Base-by-base conservation (phyloP, 2,113 vertebrate species). In the Neodontobutis hainanensis region DNA sequence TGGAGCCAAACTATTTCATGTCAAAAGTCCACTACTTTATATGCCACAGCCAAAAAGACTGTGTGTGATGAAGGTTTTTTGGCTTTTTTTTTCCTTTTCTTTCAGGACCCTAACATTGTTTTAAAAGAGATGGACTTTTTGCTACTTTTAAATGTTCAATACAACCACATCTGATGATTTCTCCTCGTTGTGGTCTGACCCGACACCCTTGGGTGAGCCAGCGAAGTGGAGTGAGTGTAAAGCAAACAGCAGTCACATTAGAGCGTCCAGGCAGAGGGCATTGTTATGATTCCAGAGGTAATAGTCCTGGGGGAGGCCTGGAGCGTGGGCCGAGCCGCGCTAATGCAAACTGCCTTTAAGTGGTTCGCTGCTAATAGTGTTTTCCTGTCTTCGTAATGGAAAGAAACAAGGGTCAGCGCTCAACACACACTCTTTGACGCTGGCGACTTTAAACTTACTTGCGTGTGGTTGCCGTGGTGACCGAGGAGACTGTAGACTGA, bases 211-310 rank as follows among this genome's bases (percentile, higher is more conserved):
- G 43, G 85, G 71, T 86, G 82, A 87, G 69, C 45, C 56, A 19
- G 60, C 65, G 61, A 65, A 79, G 68, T 70, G 73, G 80, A 65
- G 51, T 75, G 47, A 60, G 58, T 56, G 73, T 79, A 81, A 90
- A 87, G 71, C 62, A 88, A 91, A 87, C 81, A 89, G 68, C 73
- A 52, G 78, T 81, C 82, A 83, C 88, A 88, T 91, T 87, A 91
- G 85, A 71, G 86, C 19, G 74, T 77, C 50, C 73, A 59, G 72
- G 83, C 81, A 75, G 83, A 78, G 82, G 88, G 79, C 89, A 82
- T 74, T 92, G 89, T 92, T 92, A 87, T 92, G 84, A 84, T 90
- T 89, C 78, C 79, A 65, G 51, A 77, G 75, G 72, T 92, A 91
- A 92, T 90, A 87, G 91, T 91, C 87, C 88, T 85, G 68, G 51